Conservation (phyloP, 2,888 invertebrate genomes). For the Gonocerus acuteangulatus region DNA sequence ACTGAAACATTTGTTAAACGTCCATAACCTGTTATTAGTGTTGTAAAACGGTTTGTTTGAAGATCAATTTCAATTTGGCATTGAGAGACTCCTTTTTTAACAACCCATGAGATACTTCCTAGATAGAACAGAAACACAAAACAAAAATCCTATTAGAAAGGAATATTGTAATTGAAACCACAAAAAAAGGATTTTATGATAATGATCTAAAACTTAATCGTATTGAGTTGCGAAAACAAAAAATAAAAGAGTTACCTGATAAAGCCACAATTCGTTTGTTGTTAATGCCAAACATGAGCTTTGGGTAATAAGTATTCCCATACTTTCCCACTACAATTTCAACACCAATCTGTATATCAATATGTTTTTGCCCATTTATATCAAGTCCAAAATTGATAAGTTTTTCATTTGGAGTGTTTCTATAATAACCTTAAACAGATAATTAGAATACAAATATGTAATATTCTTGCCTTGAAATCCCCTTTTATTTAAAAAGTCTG, state of each 20-base stretch:
- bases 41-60: slow-evolving; percentile 67
- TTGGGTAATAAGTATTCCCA: slow-evolving; percentile 63
- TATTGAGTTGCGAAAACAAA: too few relatives aligned
- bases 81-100: slow-evolving; percentile 64
- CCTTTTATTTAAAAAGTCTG: too few relatives aligned
- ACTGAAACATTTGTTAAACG: slow-evolving; percentile 49
- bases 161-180: not conserved
- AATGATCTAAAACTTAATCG: too few relatives aligned
- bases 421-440: slow-evolving; percentile 51
- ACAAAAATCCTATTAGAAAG: slow-evolving; percentile 4
- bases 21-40: slow-evolving; percentile 65
- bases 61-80: slow-evolving; percentile 68
- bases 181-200: not conserved
- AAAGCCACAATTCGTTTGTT: slow-evolving; percentile 63
- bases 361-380: slow-evolving; percentile 63
- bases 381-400: slow-evolving; percentile 62
- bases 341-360: slow-evolving; percentile 57
- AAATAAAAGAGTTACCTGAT: too few relatives aligned
- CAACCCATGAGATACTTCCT: slow-evolving; percentile 55
- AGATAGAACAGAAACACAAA: too few relatives aligned
- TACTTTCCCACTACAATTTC: slow-evolving; percentile 53
- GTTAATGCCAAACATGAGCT: slow-evolving; percentile 63
- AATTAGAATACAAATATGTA: not conserved
- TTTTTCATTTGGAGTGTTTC: slow-evolving; percentile 60
- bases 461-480: too few relatives aligned